phyloP scores from a whole-genome alignment of 2,888 invertebrate genomes.

The Syrphus vitripennis region DNA sequence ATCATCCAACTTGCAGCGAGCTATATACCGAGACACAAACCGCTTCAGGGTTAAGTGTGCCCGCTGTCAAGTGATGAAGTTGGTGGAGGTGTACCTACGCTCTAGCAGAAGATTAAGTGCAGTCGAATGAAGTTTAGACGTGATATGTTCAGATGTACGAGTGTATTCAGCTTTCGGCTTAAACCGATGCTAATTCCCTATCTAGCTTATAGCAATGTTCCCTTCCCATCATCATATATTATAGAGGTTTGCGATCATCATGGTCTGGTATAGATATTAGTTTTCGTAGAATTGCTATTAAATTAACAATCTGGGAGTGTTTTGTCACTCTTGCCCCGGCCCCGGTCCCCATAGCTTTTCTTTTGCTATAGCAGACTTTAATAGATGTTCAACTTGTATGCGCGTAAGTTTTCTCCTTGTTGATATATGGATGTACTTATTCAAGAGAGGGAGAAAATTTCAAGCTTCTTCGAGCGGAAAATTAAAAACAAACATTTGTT shows the following conservation, averaged over 20 bases:
- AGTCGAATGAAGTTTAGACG: conserved; percentile 46
- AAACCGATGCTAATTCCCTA: conserved; percentile 61
- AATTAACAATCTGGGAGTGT: conserved; percentile 67
- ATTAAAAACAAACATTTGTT: conserved; percentile 69
- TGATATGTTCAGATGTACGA: background rate
- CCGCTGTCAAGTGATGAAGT: conserved; percentile 63
- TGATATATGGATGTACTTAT: background rate
- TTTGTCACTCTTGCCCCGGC: conserved; percentile 23
- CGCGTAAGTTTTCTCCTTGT: background rate
- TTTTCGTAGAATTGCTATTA: conserved; percentile 65
- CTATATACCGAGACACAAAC: background rate
- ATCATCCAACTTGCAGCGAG: conserved; percentile 26
- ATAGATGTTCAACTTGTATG: background rate
- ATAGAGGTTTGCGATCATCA: background rate
- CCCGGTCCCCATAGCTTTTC: no score
- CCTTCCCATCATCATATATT: background rate
- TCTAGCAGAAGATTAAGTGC: conserved; percentile 61
- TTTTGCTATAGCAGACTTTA: background rate
- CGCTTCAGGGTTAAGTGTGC: conserved; percentile 64
- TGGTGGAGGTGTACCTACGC: conserved; percentile 31
- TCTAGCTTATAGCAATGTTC: conserved; percentile 9
- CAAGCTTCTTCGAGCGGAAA: conserved; percentile 66
- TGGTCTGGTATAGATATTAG: conserved; percentile 6
- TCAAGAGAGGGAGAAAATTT: conserved; percentile 24
- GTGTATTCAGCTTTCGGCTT: conserved; percentile 12